Evolutionary conservation across 2,797 vertebrate species (phyloP), one percentile per base, ranked within the genome.

Genomic region (Apogon hyalosoma): DNA sequence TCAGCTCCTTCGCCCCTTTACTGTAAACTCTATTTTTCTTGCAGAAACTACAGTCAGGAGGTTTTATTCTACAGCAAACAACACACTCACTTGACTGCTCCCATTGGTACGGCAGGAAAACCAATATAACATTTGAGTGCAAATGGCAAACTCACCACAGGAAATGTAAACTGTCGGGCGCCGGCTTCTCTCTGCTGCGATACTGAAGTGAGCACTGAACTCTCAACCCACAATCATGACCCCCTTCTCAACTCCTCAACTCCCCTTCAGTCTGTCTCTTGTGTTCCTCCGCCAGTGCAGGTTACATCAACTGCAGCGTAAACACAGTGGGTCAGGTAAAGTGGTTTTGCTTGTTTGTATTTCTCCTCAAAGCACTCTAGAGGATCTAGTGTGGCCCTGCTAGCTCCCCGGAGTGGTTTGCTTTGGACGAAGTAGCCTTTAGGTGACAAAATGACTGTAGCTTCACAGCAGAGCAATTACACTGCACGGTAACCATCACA

Each of bases 101-200:
- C 72, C 75, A 38, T n/a, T 48, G 63, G 72, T 33, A 49, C 71
- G 14, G 52, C 33, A 80, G 48, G 63, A 73, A 87, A 88, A 84
- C 67, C 85, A 80, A 83, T 82, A 77, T 59, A 82, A 73, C 80
- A 70, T 86, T 70, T 75, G 63, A 82, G 80, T 75, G 80, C 80
- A 89, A 90, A 88, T 79, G 80, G 88, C 77, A 88, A 85, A 77
- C 66, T 72, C 64, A 54, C 77, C 67, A 49, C 72, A 72, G 79
- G 74, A 87, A 84, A 80, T 80, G 66, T 75, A 87, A 84, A 84
- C 82, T 47, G 69, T 65, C 9, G 82, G 79, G 58, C 41, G 12
- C 66, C 19, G 48, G 21, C 19, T 75, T 51, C 40, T 73, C 63
- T 72, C 72, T 21, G 53, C 74, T 61, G 63, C 11, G 41, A 67